Conservation (phyloP, 2,888 invertebrate species). For the Lasioglossum morio region DNA sequence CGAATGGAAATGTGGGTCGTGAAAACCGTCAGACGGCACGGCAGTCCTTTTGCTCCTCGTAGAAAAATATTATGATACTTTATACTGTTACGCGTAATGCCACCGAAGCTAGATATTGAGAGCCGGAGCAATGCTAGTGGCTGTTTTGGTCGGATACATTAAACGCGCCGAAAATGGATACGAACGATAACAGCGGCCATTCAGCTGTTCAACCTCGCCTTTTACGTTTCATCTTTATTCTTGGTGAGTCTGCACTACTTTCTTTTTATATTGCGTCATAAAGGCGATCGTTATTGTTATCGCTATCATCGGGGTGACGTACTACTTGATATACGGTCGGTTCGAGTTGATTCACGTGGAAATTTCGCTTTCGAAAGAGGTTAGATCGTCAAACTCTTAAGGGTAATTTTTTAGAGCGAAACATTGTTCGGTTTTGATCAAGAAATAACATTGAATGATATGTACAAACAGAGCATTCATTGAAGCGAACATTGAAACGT, state of each 20-base stretch:
- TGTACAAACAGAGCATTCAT: not conserved
- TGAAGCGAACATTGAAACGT: too few species aligned
- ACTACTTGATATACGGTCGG: not conserved
- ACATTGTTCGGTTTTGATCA: not conserved
- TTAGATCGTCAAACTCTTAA: too few species aligned
- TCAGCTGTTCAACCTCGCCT: constrained; percentile 6
- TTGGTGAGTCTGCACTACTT: not conserved
- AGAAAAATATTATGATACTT: constrained; percentile 5
- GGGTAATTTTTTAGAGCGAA: not conserved
- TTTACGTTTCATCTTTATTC: constrained; percentile 13
- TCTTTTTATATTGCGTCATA: constrained; percentile 1
- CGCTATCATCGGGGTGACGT: not conserved
- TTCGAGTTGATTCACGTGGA: not conserved
- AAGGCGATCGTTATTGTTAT: constrained; percentile 11
- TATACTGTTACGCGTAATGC: not conserved
- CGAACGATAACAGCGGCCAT: constrained; percentile 10
- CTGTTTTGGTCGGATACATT: not conserved
- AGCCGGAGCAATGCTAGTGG: not conserved
- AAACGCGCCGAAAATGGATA: constrained; percentile 3
- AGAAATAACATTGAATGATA: not conserved
- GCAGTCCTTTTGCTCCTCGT: not conserved
- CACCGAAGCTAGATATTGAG: not conserved
- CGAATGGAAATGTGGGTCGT: constrained; percentile 2
- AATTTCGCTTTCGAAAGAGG: not conserved
- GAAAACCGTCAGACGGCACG: not conserved